Base-by-base conservation (phyloP, 2,113 vertebrate species). In the Myotis brandtii region DNA sequence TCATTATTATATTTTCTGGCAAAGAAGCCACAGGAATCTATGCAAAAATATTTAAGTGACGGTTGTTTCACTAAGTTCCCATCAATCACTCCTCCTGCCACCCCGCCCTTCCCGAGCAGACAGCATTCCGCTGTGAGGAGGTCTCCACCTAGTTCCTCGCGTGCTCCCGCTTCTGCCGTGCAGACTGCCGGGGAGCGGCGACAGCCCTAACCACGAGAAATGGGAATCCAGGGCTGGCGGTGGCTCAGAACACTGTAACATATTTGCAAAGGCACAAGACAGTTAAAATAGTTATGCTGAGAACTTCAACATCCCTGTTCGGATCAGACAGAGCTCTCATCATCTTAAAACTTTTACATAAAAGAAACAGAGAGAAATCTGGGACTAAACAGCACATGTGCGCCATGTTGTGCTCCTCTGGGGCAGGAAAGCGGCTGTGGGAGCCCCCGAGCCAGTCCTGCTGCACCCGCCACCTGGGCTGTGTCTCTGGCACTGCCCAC, bases 131-230 rank as follows among this genome's bases (percentile, higher is more conserved):
- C 85, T 76, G 79, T 32, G 79, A 34, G 5, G 9, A 70, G 37
- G n/a, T 72, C 76, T 56, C 56, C 86, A 73, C 16, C 0, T 2
- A 50, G 88, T 25, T 77, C 89, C 88, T 40, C 0, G 0, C 43
- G 2, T 4, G 20, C 72, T 72, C 86, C 75, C 6, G 79, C 67
- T 5, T 86, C 83, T 9, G 76, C 81, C 84, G 23, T 17, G 62
- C 12, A 81, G 86, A 56, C 62, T n/a, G 59, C 72, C 34, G 84
- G 94, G 77, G 77, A 72, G 86, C 27, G 72, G 72, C 67, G 93
- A 97, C 95, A 97, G 94, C 69, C 1, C 11, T 82, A 70, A 85
- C 87, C 37, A 59, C 16, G 50, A 95, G 79, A 95, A 95, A 87
- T 59, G 88, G 56, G 77, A 97, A 87, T 67, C 91, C 32, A 40